Evolutionary conservation across 23 tunicate species (phyloP).

Genomic region (Halocynthia roretzi): DNA sequence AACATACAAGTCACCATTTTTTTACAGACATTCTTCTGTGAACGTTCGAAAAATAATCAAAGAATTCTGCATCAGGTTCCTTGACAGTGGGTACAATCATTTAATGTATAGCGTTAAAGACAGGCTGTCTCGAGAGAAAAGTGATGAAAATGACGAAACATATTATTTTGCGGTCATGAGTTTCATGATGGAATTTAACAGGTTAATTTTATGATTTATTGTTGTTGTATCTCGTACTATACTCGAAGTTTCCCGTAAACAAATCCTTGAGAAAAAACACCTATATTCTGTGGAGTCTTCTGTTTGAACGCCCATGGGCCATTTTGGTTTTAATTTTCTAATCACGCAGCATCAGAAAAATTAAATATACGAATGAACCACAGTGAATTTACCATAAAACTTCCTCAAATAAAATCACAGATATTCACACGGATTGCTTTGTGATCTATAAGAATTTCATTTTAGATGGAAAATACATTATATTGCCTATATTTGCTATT

Average conservation of each 20-base stretch:
- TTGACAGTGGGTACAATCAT: conserved; percentile 74
- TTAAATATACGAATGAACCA: too few relatives aligned
- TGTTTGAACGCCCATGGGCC: too few relatives aligned
- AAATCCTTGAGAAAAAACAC: too few relatives aligned
- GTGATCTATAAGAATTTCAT: neutral
- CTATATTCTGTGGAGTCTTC: too few relatives aligned
- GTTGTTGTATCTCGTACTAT: neutral
- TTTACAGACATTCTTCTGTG: conserved; percentile 43
- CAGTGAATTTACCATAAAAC: too few relatives aligned
- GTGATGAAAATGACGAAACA: conserved; percentile 88
- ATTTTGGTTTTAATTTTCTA: neutral
- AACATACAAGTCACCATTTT: too few relatives aligned
- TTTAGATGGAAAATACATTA: neutral
- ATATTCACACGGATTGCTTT: too few relatives aligned
- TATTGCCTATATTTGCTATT: neutral
- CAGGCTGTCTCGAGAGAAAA: conserved; percentile 59
- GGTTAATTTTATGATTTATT: conserved; percentile 18
- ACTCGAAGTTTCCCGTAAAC: too few relatives aligned
- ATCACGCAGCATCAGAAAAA: neutral
- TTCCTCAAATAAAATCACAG: too few relatives aligned
- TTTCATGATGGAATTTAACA: conserved; percentile 79
- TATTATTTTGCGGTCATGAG: conserved; percentile 89
- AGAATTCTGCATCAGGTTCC: conserved; percentile 54
- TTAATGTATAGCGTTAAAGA: conserved; percentile 52
- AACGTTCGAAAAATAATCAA: conserved; percentile 46